Evolutionary conservation across 2,888 invertebrate genomes (phyloP).

Genomic region (Torymus aiolomorphi): DNA sequence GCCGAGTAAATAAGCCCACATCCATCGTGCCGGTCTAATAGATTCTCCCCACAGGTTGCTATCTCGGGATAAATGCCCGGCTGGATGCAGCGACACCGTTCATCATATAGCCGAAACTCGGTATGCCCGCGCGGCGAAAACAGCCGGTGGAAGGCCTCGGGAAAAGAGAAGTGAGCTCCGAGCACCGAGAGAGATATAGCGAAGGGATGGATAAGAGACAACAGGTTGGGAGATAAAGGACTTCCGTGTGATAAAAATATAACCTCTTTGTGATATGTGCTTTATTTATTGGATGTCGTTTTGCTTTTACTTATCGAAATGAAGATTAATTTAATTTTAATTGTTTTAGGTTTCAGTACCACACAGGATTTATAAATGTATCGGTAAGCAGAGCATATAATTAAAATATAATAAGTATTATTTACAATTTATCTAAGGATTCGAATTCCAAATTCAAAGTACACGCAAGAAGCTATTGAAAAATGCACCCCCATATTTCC

Average conservation of each 20-base stretch:
- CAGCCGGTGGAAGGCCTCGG: not conserved
- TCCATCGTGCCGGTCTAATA: constrained; percentile 65
- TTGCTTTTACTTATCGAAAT: no score
- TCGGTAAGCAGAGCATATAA: no score
- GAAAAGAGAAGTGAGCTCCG: constrained; percentile 20
- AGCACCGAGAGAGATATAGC: constrained; percentile 19
- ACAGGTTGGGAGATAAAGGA: constrained; percentile 23
- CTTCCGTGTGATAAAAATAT: not conserved
- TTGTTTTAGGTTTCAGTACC: no score
- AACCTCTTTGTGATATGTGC: no score
- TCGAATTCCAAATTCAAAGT: no score
- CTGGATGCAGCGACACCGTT: constrained; percentile 68
- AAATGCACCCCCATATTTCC: no score
- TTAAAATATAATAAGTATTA: no score
- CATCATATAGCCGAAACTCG: constrained; percentile 65
- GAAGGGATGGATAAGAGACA: constrained; percentile 1
- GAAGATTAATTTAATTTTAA: no score
- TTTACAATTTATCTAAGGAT: no score
- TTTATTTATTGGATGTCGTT: no score
- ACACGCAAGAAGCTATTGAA: no score
- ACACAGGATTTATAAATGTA: no score
- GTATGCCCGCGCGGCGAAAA: not conserved
- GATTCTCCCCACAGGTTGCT: constrained; percentile 66
- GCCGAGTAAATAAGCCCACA: constrained; percentile 67
- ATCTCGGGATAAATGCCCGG: constrained; percentile 70